Evolutionary conservation across 2,888 invertebrate species (phyloP).

Genomic region (Parnassius glacialis): DNA sequence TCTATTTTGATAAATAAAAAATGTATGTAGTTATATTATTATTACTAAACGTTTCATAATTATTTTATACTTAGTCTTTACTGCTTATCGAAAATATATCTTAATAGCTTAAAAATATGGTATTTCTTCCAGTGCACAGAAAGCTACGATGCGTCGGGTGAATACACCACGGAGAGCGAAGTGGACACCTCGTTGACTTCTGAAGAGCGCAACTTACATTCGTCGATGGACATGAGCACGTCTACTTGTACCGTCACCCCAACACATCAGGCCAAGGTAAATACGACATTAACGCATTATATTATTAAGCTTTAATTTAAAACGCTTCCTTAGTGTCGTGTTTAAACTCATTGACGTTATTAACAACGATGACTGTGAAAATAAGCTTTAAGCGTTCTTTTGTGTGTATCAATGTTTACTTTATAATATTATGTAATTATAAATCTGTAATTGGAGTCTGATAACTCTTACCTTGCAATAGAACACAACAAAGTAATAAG

Average conservation of each 20-base stretch:
- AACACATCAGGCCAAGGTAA: constrained; percentile 80
- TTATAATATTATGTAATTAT: constrained; percentile 1
- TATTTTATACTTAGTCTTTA: too few relatives aligned
- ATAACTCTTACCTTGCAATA: too few relatives aligned
- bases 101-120: background rate
- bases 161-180: constrained; percentile 90
- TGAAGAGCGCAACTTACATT: constrained; percentile 89
- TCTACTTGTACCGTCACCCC: constrained; percentile 82
- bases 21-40: too few relatives aligned
- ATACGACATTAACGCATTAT: constrained; percentile 1
- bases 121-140: constrained; percentile 80
- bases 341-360: constrained; percentile 27
- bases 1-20: too few relatives aligned
- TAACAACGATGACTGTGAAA: constrained; percentile 16
- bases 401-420: background rate
- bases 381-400: background rate
- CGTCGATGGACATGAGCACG: constrained; percentile 81
- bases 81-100: background rate
- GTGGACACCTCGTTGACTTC: constrained; percentile 87
- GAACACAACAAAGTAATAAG: too few relatives aligned
- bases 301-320: constrained; percentile 19
- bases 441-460: background rate
- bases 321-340: constrained; percentile 16
- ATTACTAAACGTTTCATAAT: too few relatives aligned
- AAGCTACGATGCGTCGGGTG: constrained; percentile 94